A percentile compares a stretch with the other conserved stretches of the same genome.
Conservation (phyloP, 1,140 invertebrate genomes). For the Brachionus sp. region DNA sequence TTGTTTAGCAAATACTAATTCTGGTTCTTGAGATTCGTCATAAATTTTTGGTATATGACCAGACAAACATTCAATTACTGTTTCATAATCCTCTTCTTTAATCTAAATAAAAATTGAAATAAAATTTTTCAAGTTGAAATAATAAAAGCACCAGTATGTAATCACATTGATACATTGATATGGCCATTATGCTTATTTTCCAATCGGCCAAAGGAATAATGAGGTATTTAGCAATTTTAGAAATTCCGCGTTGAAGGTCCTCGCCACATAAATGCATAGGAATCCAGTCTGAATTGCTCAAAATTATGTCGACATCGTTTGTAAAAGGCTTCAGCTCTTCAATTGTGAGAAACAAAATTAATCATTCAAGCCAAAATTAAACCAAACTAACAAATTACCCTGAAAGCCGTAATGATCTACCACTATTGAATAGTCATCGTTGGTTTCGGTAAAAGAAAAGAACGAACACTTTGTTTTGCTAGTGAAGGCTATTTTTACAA, state of each 20-base stretch:
- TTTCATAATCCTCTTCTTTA: conserved; percentile 38
- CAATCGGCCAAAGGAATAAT: conserved; percentile 36
- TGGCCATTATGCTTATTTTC: conserved; percentile 41
- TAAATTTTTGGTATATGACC: conserved; percentile 40
- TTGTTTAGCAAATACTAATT: conserved; percentile 30
- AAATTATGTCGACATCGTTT: background rate
- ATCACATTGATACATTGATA: conserved; percentile 45
- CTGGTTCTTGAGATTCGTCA: conserved; percentile 15
- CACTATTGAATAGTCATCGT: conserved; percentile 45
- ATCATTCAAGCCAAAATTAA: background rate
- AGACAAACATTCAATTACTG: conserved; percentile 32
- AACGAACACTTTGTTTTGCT: conserved; percentile 27
- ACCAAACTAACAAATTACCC: background rate
- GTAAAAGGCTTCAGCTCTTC: background rate
- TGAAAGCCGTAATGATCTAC: conserved; percentile 24
- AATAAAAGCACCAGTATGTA: conserved; percentile 16
- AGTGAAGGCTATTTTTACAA: conserved; percentile 38
- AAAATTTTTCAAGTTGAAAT: background rate
- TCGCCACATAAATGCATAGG: conserved; percentile 40
- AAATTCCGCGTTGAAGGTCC: conserved; percentile 36
- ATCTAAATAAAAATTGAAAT: conserved; percentile 23
- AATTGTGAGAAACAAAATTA: background rate
- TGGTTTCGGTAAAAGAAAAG: conserved; percentile 43
- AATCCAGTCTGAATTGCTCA: conserved; percentile 39
- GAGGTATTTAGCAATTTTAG: conserved; percentile 40